phyloP scores from a whole-genome alignment of 2,797 vertebrate species.

The Thalassophryne amazonica region DNA sequence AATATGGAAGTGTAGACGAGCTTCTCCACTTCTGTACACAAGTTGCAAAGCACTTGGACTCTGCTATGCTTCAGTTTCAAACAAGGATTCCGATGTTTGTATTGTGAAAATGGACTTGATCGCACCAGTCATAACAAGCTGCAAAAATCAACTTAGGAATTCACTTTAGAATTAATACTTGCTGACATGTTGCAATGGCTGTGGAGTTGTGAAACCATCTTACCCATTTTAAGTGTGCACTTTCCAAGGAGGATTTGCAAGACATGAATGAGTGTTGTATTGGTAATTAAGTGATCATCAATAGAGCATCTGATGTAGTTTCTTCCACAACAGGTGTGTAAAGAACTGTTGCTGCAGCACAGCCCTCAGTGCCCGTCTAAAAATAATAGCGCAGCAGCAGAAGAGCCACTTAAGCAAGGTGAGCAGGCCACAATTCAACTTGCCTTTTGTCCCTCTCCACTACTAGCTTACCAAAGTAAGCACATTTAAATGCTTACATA shows the following conservation, averaged over 20 bases:
- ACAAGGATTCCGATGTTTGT: background rate
- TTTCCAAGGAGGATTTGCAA: background rate
- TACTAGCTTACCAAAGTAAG: too few species aligned
- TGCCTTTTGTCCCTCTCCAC: conserved; percentile 24
- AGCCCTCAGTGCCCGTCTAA: conserved; percentile 87
- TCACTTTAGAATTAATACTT: background rate
- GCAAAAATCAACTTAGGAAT: background rate
- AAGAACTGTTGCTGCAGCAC: conserved; percentile 85
- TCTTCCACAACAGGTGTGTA: background rate
- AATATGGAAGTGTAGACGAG: too few species aligned
- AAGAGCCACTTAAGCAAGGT: conserved; percentile 67
- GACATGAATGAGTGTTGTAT: background rate
- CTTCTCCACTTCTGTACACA: background rate
- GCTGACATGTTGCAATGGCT: too few species aligned
- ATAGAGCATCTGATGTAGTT: background rate
- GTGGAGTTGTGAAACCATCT: too few species aligned
- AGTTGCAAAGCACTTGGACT: background rate
- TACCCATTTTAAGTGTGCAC: background rate
- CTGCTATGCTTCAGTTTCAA: background rate
- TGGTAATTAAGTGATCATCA: conserved; percentile 16
- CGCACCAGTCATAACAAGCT: background rate
- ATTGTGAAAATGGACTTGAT: background rate
- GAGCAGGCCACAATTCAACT: conserved; percentile 67
- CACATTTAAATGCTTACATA: conserved; percentile 2
- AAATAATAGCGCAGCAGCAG: conserved; percentile 99